Evolutionary conservation across 2,113 vertebrate genomes (phyloP).

Genomic region (Rousettus leschenaultii): DNA sequence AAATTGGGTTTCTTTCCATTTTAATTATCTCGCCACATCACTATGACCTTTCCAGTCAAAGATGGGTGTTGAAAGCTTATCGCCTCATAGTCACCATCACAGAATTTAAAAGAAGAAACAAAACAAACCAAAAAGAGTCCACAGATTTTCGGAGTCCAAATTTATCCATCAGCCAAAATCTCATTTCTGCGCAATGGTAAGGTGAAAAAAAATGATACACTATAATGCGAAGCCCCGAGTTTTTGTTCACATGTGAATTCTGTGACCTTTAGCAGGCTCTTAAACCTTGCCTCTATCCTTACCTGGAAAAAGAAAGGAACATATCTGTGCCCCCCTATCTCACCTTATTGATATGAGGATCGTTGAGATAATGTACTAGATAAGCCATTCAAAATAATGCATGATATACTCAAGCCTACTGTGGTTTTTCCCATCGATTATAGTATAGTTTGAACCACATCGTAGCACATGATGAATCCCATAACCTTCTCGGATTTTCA

Average conservation of each 20-base stretch:
- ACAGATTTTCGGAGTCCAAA: neutral
- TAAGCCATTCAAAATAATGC: neutral
- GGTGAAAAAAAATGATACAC: neutral
- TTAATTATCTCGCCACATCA: conserved; percentile 24
- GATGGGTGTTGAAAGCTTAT: conserved; percentile 30
- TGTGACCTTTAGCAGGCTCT: neutral
- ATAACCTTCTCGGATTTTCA: neutral
- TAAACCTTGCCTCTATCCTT: neutral
- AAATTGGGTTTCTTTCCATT: conserved; percentile 32
- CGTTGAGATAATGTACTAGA: neutral
- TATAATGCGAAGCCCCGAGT: neutral
- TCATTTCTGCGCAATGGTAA: neutral
- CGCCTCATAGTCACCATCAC: neutral
- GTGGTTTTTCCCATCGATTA: neutral
- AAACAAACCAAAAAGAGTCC: neutral
- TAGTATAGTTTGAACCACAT: neutral
- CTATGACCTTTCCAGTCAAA: neutral
- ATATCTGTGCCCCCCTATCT: neutral
- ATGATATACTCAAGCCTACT: neutral
- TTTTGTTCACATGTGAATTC: neutral
- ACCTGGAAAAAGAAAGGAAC: neutral
- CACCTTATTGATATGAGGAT: neutral
- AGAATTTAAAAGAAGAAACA: neutral
- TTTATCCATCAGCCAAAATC: neutral
- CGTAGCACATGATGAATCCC: neutral